Conservation (phyloP, 2,797 vertebrate species). For the Aphelocoma californica region DNA sequence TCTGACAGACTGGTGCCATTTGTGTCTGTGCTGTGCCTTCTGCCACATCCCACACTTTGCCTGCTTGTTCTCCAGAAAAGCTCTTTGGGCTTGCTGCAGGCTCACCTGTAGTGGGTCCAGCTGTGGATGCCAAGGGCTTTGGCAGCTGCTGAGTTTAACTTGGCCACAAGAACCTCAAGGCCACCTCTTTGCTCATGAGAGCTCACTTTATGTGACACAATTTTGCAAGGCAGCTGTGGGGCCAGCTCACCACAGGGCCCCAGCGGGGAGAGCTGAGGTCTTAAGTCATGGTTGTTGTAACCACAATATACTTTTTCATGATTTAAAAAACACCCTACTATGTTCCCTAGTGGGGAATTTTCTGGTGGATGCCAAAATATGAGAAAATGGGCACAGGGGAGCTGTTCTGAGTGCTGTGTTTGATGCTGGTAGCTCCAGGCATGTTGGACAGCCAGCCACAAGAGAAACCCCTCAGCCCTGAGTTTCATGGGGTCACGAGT, state of each 20-base stretch:
- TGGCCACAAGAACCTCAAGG: background rate
- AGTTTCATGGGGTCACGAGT: background rate
- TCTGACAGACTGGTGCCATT: background rate
- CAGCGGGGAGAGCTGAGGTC: background rate
- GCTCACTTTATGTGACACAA: background rate
- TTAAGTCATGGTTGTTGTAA: conserved; percentile 17
- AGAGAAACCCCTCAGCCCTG: background rate
- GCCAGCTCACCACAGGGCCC: background rate
- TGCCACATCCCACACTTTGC: background rate
- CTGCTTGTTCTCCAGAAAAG: background rate
- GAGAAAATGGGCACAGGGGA: background rate
- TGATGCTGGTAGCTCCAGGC: background rate
- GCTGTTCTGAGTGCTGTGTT: background rate
- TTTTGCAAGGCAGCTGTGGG: background rate
- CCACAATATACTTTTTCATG: conserved; percentile 6
- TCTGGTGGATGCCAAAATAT: background rate
- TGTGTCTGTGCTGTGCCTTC: background rate
- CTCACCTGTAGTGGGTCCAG: background rate
- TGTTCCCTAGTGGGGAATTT: background rate
- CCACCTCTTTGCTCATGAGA: background rate
- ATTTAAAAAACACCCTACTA: background rate
- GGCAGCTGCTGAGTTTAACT: conserved; percentile 20
- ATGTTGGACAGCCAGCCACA: background rate
- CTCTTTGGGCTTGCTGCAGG: background rate
- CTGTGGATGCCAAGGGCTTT: background rate